Percentiles rank a stretch among this genome's conserved stretches.
phyloP scores from a whole-genome alignment of 2,113 vertebrate genomes.

The Mohoua ochrocephala region DNA sequence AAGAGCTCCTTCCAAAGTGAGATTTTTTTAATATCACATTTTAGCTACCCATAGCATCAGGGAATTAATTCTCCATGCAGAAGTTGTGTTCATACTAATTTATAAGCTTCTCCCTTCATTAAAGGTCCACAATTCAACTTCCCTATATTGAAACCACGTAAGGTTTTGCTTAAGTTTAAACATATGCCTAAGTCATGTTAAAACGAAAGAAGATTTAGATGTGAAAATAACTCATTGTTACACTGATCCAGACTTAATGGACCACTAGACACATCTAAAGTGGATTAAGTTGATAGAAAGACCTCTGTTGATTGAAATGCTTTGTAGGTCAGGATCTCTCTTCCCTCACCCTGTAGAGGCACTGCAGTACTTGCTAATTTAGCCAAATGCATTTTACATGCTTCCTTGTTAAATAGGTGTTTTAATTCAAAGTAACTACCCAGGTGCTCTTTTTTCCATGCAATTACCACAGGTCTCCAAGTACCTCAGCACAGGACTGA shows the following conservation, averaged over 20 bases:
- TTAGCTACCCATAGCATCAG: not conserved
- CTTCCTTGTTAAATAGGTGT: not conserved
- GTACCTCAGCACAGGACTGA: not conserved
- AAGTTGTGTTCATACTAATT: not conserved
- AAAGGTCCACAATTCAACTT: not conserved
- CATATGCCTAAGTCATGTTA: not conserved
- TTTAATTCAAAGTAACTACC: not conserved
- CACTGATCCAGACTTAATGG: not conserved
- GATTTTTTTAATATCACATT: not conserved
- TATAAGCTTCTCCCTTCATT: not conserved
- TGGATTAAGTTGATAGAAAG: not conserved
- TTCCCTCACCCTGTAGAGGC: not conserved
- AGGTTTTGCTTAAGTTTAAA: not conserved
- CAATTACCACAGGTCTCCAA: not conserved
- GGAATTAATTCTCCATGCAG: not conserved
- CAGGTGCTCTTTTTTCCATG: not conserved
- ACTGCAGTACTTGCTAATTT: not conserved
- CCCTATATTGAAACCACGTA: not conserved
- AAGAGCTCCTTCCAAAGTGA: not conserved
- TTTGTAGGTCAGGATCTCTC: not conserved
- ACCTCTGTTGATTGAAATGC: not conserved
- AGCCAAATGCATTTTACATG: not conserved
- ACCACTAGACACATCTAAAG: not conserved
- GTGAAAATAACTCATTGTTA: not conserved
- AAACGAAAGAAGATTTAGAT: not conserved